Evolutionary conservation across 2,888 invertebrate species (phyloP).

Genomic region (Phengaris alcon): DNA sequence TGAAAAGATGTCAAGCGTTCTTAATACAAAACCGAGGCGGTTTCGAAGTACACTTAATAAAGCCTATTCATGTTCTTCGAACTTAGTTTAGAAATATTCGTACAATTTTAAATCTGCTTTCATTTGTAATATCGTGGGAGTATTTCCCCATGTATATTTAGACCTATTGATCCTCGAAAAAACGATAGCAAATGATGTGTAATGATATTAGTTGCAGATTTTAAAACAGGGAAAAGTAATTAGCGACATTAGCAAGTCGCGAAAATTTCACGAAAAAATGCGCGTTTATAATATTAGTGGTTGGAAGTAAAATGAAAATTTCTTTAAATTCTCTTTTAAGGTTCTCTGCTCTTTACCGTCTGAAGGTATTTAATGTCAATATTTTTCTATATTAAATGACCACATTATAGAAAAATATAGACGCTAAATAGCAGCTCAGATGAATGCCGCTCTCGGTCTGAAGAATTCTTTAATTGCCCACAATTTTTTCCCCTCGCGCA

Average conservation of each 20-base stretch:
- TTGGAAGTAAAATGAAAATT: not conserved
- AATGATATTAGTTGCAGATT: too few relatives aligned
- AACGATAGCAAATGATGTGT: not conserved
- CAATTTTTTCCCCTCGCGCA: slow-evolving; percentile 14
- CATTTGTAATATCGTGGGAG: not conserved
- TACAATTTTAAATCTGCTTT: slow-evolving; percentile 6
- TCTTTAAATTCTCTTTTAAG: not conserved
- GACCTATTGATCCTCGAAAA: not conserved
- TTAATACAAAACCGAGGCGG: slow-evolving; percentile 27
- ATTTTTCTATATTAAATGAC: not conserved
- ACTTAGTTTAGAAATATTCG: slow-evolving; percentile 20
- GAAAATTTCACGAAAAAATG: too few relatives aligned
- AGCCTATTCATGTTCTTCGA: slow-evolving; percentile 26
- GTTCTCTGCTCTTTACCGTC: too few relatives aligned
- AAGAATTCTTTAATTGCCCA: slow-evolving; percentile 15
- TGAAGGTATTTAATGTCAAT: too few relatives aligned
- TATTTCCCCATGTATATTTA: not conserved
- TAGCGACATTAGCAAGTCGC: too few relatives aligned
- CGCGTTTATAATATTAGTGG: too few relatives aligned
- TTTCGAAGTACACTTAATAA: slow-evolving; percentile 22
- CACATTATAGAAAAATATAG: not conserved
- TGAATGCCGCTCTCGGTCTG: slow-evolving; percentile 6
- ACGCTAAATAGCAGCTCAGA: not conserved
- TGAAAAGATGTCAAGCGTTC: slow-evolving; percentile 27
- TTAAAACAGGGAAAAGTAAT: too few relatives aligned